Evolutionary conservation across 2,888 invertebrate species (phyloP), one percentile per base, ranked within the genome.

Genomic region (Lasius platythorax): DNA sequence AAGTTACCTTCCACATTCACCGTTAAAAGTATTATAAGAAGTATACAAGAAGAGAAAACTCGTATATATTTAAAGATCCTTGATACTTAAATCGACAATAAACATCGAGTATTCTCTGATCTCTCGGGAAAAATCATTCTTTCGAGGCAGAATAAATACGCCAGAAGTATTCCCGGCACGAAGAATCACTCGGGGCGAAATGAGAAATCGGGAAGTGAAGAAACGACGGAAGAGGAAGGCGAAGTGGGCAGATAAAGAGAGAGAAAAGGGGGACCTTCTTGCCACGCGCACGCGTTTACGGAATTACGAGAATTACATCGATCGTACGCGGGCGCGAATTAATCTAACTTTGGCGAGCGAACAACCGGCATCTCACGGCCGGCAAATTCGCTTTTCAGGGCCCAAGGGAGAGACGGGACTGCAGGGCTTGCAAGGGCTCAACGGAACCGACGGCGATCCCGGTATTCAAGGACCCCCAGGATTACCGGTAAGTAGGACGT

Each of bases 391-490:
- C 90, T 95, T 95, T 53, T 86, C 96, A 96, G 98, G 98, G 82
- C 96, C 96, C 30, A 96, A 96, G 92, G 98, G 98, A 63, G 97
- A 97, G 86, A 95, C 96, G 56, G 99, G 99, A 0, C 96, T 97
- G 1, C 96, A 97, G 87, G 98, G 98, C 43, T 96, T 97, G 23
- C 95, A 97, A 1, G 98, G 98, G 30, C 94, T 96, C 76, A 97
- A 97, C 92, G 98, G 98, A 53, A 95, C 96, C 84, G 96, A 97
- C 87, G 98, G 98, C 9, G 97, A 97, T 91, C 95, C 97, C n/a
- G 98, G 98, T 87, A 97, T 98, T 89, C 98, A 98, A 95, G 98
- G 98, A 82, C 98, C 98, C 18, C 98, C 98, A 40, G 98, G 98
- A 89, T 96, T 97, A 94, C 97, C 97, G 90, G 97, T 97, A 94